phyloP scores from a whole-genome alignment of 2,113 vertebrate species.

The Sialia sialis region DNA sequence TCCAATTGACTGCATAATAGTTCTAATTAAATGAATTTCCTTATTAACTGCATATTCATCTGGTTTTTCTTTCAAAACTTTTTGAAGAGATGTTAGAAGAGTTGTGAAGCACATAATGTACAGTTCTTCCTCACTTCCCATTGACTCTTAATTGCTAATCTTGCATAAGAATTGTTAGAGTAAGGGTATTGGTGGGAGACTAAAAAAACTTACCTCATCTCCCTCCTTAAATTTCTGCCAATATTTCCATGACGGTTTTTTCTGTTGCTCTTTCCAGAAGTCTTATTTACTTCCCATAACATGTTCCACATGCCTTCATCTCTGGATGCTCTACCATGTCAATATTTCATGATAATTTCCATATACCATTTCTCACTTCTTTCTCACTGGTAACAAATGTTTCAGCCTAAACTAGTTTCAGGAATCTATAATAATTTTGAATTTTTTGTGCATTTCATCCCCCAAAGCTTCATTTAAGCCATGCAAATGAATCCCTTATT shows the following conservation, averaged over 20 bases:
- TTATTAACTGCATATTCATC: too few species aligned
- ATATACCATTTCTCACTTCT: neutral
- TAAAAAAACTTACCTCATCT: neutral
- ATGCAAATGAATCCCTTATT: neutral
- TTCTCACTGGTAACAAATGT: neutral
- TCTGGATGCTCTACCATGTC: fast-evolving
- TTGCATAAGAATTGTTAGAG: neutral
- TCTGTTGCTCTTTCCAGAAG: neutral
- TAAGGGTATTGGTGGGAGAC: neutral
- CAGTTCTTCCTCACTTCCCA: neutral
- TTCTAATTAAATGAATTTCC: too few species aligned
- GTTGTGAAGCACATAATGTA: fast-evolving
- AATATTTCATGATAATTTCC: neutral
- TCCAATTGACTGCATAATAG: too few species aligned
- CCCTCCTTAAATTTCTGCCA: neutral
- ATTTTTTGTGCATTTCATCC: fast-evolving
- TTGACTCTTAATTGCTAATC: neutral
- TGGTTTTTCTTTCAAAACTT: neutral
- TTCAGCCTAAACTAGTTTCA: neutral
- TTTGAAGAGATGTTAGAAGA: neutral
- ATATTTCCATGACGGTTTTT: neutral
- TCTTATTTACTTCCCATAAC: neutral
- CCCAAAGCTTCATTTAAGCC: neutral
- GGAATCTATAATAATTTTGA: neutral
- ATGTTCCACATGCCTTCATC: neutral